Conservation (phyloP, 2,888 invertebrate genomes). For the Plagodis pulveraria region DNA sequence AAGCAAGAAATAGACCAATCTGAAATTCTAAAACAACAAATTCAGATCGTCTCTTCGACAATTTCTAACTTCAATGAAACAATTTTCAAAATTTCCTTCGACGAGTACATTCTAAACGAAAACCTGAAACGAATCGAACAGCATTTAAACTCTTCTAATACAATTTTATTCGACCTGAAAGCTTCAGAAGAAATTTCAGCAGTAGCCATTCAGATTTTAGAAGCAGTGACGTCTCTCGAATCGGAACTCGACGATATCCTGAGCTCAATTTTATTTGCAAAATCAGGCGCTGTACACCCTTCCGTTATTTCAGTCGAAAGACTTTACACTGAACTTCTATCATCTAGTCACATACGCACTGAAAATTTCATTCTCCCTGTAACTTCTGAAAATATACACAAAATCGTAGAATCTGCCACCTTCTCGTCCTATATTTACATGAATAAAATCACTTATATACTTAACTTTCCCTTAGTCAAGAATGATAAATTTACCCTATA, state of each 20-base stretch:
- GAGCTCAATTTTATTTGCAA: constrained; percentile 39
- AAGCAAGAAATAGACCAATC: constrained; percentile 37
- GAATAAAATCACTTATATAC: constrained; percentile 39
- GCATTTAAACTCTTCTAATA: constrained; percentile 34
- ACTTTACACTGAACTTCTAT: constrained; percentile 36
- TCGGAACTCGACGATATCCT: constrained; percentile 39
- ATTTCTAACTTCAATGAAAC: constrained; percentile 41
- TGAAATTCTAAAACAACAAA: constrained; percentile 36
- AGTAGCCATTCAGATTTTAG: constrained; percentile 38
- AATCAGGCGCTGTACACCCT: constrained; percentile 41
- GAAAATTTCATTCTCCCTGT: constrained; percentile 36
- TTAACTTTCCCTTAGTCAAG: constrained; percentile 41
- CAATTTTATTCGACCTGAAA: constrained; percentile 36
- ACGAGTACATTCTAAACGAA: constrained; percentile 39
- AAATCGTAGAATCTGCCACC: constrained; percentile 37
- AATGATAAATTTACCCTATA: constrained; percentile 33
- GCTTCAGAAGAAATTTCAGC: constrained; percentile 38
- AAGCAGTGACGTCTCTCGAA: constrained; percentile 36
- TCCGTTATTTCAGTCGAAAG: constrained; percentile 36
- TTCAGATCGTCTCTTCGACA: constrained; percentile 35
- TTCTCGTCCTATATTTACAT: constrained; percentile 36
- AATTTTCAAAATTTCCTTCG: constrained; percentile 40
- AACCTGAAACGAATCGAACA: constrained; percentile 36
- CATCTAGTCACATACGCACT: constrained; percentile 32
- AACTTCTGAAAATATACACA: constrained; percentile 39